Evolutionary conservation across 1,140 invertebrate genomes (phyloP), one percentile per base, ranked within the genome.

Genomic region (Drosophila murphyi): DNA sequence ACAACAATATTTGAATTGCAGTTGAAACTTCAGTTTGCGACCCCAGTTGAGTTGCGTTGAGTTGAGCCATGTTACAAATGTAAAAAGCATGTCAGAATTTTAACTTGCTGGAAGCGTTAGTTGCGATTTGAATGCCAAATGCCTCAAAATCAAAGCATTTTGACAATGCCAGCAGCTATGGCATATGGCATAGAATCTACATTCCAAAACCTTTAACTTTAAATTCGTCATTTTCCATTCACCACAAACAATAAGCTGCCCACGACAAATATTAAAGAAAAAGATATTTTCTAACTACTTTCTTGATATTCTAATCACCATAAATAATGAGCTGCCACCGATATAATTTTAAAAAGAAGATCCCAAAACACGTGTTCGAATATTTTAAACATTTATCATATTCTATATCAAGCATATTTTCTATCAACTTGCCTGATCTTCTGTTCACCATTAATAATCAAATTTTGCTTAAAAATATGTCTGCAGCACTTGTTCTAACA

Each of bases 1-100:
- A 10, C n/a, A 51, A 37, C 5, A 39, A 52, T 20, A 29, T 61
- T 37, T 39, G 32, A 52, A 32, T 45, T 70, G 47, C 48, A 39
- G 60, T 57, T 50, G 52, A 48, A 81, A 72, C 41, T 81, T 77
- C 31, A 48, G 69, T 76, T 61, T 39, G 54, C 52, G 72, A 76
- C 72, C 60, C 57, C 62, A 60, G 80, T 59, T 32, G 43, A 67
- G 51, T 43, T n/a, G 47, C 6, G 20, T 20, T 20, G 20, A 20
- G 20, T 20, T 20, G 41, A 62, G 57, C 47, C 60, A 72, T 73
- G 74, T 63, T 78, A 57, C 70, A 80, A 81, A 89, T 89, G 85
- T 85, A 80, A 89, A 89, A 81, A 79, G 85, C 85, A 85, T 89
- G 85, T 89, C 85, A 89, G 57, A 85, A 89, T 73, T 78, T 41